phyloP scores from a whole-genome alignment of 2,888 invertebrate species.

The Ecdyonurus torrentis region DNA sequence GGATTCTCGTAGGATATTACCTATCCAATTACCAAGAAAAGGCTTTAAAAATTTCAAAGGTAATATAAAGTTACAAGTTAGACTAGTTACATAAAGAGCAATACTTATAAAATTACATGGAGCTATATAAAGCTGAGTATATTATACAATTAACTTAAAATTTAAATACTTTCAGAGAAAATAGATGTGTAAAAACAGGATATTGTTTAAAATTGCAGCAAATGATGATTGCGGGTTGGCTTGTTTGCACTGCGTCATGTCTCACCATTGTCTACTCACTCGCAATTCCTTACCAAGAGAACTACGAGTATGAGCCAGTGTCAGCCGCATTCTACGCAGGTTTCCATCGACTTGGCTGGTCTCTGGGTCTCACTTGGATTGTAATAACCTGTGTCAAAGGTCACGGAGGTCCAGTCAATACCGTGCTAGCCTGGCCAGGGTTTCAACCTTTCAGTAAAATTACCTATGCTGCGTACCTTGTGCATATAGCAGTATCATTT shows the following conservation, averaged over 20 bases:
- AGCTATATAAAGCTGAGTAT: too few species aligned
- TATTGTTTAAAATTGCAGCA: constrained; percentile 27
- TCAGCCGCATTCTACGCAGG: constrained; percentile 48
- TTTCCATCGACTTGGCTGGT: constrained; percentile 49
- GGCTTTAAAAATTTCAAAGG: constrained; percentile 15
- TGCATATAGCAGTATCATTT: too few species aligned
- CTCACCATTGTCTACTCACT: constrained; percentile 40
- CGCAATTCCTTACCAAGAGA: constrained; percentile 41
- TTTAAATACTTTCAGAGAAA: too few species aligned
- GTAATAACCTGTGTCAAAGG: constrained; percentile 46
- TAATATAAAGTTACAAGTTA: too few species aligned
- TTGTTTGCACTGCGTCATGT: constrained; percentile 21
- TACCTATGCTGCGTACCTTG: too few species aligned
- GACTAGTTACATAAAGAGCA: too few species aligned
- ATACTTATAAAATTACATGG: too few species aligned
- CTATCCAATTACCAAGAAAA: constrained; percentile 38
- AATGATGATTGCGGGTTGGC: constrained; percentile 24
- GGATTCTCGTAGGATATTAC: constrained; percentile 46
- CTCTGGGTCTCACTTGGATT: constrained; percentile 45
- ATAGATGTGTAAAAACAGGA: too few species aligned
- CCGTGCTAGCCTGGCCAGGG: background rate
- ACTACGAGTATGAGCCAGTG: constrained; percentile 35
- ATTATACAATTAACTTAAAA: background rate
- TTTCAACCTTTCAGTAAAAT: background rate
- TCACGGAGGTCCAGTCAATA: constrained; percentile 28